phyloP scores from a whole-genome alignment of 2,888 invertebrate species.

The Stenoptilia bipunctidactyla region DNA sequence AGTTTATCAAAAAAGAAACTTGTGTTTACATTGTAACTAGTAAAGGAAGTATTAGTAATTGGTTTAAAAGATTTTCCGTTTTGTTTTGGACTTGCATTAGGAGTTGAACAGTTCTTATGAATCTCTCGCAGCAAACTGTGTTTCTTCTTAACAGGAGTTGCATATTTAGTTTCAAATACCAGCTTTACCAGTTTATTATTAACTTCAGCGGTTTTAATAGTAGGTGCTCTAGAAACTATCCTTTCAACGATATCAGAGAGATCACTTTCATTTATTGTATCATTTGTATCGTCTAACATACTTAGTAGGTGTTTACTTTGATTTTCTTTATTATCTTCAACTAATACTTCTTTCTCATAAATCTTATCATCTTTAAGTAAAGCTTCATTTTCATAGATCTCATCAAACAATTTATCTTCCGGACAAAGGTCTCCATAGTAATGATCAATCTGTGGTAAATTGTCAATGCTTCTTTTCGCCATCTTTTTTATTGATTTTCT shows the following conservation, averaged over 20 bases:
- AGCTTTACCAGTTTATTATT: slow-evolving; percentile 43
- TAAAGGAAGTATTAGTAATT: slow-evolving; percentile 23
- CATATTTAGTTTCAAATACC: slow-evolving; percentile 33
- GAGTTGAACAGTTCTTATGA: slow-evolving; percentile 44
- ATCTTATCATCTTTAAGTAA: not conserved
- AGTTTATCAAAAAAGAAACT: slow-evolving; percentile 69
- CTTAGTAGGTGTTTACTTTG: slow-evolving; percentile 26
- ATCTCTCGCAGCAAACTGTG: slow-evolving; percentile 28
- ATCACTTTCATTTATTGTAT: slow-evolving; percentile 30
- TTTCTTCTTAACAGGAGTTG: slow-evolving; percentile 32
- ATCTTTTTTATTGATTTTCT: slow-evolving; percentile 25
- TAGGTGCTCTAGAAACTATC: slow-evolving; percentile 36
- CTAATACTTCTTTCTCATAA: not conserved
- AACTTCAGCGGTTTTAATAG: slow-evolving; percentile 36
- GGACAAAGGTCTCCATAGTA: slow-evolving; percentile 3
- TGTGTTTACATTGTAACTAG: slow-evolving; percentile 33
- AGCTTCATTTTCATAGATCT: slow-evolving; percentile 1
- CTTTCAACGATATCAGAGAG: slow-evolving; percentile 49
- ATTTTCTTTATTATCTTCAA: slow-evolving; percentile 20
- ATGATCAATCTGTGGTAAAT: slow-evolving; percentile 25
- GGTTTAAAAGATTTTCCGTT: slow-evolving; percentile 20
- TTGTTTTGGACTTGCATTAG: slow-evolving; percentile 39
- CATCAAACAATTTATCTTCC: not conserved
- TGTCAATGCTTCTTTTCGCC: slow-evolving; percentile 27
- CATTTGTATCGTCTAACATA: slow-evolving; percentile 29